Evolutionary conservation across 2,888 invertebrate genomes (phyloP).

Genomic region (Cheilosia pagana): DNA sequence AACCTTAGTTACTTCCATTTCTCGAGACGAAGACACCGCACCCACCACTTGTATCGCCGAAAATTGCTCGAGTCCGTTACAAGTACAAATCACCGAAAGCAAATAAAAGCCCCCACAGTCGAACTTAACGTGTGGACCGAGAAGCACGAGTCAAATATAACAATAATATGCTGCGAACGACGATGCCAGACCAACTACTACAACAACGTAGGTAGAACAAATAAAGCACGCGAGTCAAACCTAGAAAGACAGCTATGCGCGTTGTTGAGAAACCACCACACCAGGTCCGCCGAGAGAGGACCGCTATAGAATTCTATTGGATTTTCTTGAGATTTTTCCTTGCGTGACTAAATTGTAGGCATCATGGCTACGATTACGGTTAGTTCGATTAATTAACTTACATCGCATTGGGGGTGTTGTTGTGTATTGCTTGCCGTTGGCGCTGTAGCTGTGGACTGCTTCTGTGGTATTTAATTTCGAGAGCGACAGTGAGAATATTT

Average conservation of each 20-base stretch:
- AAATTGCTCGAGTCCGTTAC: constrained; percentile 51
- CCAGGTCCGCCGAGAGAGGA: constrained; percentile 8
- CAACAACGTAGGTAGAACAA: neutral
- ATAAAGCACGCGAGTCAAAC: constrained; percentile 23
- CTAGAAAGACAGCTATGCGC: constrained; percentile 1
- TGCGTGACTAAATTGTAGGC: constrained; percentile 38
- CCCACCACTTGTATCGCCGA: constrained; percentile 26
- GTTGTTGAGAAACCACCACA: neutral
- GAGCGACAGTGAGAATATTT: constrained; percentile 13
- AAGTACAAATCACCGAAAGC: constrained; percentile 27
- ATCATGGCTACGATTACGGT: constrained; percentile 20
- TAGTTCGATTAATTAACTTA: constrained; percentile 45
- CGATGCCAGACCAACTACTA: constrained; percentile 7
- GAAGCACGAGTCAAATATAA: constrained; percentile 29
- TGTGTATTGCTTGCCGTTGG: constrained; percentile 9
- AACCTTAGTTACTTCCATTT: constrained; percentile 82
- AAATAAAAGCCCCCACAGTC: constrained; percentile 23
- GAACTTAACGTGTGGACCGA: constrained; percentile 16
- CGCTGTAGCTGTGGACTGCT: neutral
- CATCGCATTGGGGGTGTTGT: constrained; percentile 33
- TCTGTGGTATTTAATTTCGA: constrained; percentile 23
- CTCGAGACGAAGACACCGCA: constrained; percentile 12
- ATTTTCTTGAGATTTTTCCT: constrained; percentile 33
- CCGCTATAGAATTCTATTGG: constrained; percentile 10
- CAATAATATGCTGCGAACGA: neutral